Evolutionary conservation across 2,888 invertebrate genomes (phyloP), one percentile per base, ranked within the genome.

Genomic region (Hecatera dysodea): DNA sequence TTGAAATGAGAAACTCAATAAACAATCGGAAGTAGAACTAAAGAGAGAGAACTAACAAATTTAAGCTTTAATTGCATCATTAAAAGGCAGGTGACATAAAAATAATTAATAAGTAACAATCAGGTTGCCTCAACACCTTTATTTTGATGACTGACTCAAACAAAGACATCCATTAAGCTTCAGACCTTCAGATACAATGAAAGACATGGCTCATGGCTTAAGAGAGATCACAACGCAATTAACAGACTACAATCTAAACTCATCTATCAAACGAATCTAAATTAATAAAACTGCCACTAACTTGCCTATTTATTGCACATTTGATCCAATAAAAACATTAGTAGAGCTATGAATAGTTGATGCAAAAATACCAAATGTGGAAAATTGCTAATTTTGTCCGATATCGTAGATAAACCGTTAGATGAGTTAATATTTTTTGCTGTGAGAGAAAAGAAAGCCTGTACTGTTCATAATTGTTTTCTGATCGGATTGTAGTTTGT

Each of bases 131-230:
- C 52, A 9, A 36, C 4, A 33, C 19, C 1, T 15, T 42, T 24
- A 44, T 42, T 50, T 11, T 22, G 11, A 55, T 48, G 12, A 11
- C 17, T 15, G 36, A 12, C 27, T 22, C 33, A 22, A 44, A 78
- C 73, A 66, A 77, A 63, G 44, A 52, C 12, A n/a, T 12, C 7
- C 12, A 67, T 79, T 61, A 4, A 74, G 64, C 55, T 27, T 56
- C 33, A 27, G 33, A 57, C 53, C n/a, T n/a, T n/a, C n/a, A n/a
- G n/a, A n/a, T 52, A 27, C 36, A 53, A 60, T 77, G 80, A 67
- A 67, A 73, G 33, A 27, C 33, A 39, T 46, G 39, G 19, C 48
- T 72, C 33, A 39, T 46, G 39, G 19, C 48, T 72, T 53, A 72
- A 19, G 44, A 65, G 57, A 72, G 33, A 73, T 44, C 33, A 63